Evolutionary conservation across 2,797 vertebrate species (phyloP).

Genomic region (Eutrigla gurnardus): DNA sequence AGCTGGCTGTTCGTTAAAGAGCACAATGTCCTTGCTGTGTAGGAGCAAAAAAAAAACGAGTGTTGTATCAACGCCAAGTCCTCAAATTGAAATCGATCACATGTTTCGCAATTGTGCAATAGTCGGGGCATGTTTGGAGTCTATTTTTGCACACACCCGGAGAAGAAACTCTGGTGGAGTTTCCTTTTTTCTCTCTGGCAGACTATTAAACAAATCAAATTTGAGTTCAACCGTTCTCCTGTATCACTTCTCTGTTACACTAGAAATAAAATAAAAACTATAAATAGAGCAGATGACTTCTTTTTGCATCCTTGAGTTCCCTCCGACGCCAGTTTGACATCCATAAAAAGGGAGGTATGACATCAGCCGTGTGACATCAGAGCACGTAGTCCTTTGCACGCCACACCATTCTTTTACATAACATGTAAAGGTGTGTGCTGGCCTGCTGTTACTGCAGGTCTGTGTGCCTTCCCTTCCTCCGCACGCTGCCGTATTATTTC

Average conservation of each 20-base stretch:
- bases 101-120: conserved; percentile 21
- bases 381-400: conserved; percentile 45
- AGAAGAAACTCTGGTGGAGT: conserved; percentile 24
- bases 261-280: conserved; percentile 17
- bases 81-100: conserved; percentile 23
- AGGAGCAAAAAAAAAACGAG: conserved; percentile 1
- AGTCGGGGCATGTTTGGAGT: conserved; percentile 13
- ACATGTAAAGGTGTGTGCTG: conserved; percentile 60
- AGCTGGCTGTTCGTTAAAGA: conserved; percentile 11
- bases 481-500: conserved; percentile 28
- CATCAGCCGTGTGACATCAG: conserved; percentile 6
- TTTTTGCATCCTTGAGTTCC: conserved; percentile 16
- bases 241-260: conserved; percentile 22
- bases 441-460: conserved; percentile 46
- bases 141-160: conserved; percentile 26
- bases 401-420: conserved; percentile 49
- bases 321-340: conserved; percentile 4
- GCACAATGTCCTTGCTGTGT: conserved; percentile 43
- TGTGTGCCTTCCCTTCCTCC: conserved; percentile 36
- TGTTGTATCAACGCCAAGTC: conserved; percentile 8
- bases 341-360: conserved; percentile 6
- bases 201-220: conserved; percentile 27
- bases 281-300: conserved; percentile 19
- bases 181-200: conserved; percentile 25
- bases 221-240: neutral